A percentile compares a stretch with the other conserved stretches of the same genome.
Conservation (phyloP, 2,113 vertebrate genomes). For the Halichoeres trimaculatus region DNA sequence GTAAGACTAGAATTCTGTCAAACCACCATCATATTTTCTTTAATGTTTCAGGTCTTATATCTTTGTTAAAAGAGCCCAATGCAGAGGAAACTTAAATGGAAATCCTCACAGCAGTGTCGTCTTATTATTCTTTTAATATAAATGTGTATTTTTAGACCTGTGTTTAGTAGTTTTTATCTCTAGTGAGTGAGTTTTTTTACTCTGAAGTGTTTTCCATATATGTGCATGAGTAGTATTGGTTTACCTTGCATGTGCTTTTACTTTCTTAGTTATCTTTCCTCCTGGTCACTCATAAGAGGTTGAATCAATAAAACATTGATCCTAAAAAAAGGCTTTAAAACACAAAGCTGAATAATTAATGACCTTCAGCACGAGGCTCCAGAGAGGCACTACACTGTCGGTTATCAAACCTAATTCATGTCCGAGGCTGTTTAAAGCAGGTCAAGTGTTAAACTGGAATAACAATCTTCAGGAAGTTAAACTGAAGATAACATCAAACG, state of each 20-base stretch:
- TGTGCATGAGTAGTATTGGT: not conserved
- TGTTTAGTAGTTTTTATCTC: no score
- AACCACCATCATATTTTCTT: not conserved
- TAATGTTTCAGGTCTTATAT: not conserved
- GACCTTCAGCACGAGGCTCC: not conserved
- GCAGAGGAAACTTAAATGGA: no score
- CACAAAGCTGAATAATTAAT: slow-evolving; percentile 38
- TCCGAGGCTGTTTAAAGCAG: slow-evolving; percentile 28
- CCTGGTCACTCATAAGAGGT: slow-evolving; percentile 14
- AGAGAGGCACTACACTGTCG: not conserved
- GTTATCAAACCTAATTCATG: slow-evolving; percentile 4
- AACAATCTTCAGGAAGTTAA: slow-evolving; percentile 45
- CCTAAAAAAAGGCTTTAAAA: slow-evolving; percentile 10
- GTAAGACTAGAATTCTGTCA: not conserved
- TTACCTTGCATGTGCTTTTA: not conserved
- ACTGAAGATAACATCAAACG: slow-evolving; percentile 36
- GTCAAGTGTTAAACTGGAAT: slow-evolving; percentile 52
- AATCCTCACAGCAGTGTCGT: no score
- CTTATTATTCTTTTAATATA: no score
- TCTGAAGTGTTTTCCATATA: no score
- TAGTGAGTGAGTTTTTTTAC: no score
- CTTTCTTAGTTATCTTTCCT: not conserved
- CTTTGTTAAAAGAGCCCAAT: not conserved
- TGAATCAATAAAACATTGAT: slow-evolving; percentile 33
- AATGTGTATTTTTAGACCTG: no score